A percentile compares a stretch with the other conserved stretches of the same genome.
Evolutionary conservation across 2,797 vertebrate species (phyloP).

Genomic region (Pangasius sanitwongsei): DNA sequence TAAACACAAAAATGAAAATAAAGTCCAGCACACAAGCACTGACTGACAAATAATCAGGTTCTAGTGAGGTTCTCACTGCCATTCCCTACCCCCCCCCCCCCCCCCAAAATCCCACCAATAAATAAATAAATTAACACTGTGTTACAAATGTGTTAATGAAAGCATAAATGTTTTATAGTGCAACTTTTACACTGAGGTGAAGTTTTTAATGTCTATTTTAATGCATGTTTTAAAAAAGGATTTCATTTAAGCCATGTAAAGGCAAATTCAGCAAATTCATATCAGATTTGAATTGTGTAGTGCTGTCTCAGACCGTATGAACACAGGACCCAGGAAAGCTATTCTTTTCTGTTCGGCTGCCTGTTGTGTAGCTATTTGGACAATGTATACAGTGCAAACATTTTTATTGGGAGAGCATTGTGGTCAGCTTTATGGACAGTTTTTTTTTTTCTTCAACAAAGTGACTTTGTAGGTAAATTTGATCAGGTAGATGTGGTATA

Average conservation of each 20-base stretch:
- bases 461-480: not conserved
- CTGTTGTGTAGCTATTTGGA: not conserved
- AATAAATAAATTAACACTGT: not conserved
- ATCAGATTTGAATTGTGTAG: not conserved
- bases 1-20: conserved; percentile 45
- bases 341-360: not conserved
- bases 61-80: not conserved
- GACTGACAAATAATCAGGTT: conserved; percentile 1
- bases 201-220: not conserved
- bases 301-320: not conserved
- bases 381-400: not conserved
- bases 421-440: not conserved
- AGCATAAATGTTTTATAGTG: not conserved
- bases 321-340: not conserved
- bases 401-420: not conserved
- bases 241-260: not conserved
- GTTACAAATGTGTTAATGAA: not conserved
- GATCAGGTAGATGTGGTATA: not conserved
- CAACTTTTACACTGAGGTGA: not conserved
- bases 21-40: conserved; percentile 19
- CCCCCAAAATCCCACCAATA: too few species aligned
- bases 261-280: not conserved
- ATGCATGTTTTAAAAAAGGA: not conserved
- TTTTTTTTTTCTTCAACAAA: not conserved
- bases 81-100: not conserved